Conservation (phyloP, 2,113 vertebrate species). For the Aspiorhynchus laticeps region DNA sequence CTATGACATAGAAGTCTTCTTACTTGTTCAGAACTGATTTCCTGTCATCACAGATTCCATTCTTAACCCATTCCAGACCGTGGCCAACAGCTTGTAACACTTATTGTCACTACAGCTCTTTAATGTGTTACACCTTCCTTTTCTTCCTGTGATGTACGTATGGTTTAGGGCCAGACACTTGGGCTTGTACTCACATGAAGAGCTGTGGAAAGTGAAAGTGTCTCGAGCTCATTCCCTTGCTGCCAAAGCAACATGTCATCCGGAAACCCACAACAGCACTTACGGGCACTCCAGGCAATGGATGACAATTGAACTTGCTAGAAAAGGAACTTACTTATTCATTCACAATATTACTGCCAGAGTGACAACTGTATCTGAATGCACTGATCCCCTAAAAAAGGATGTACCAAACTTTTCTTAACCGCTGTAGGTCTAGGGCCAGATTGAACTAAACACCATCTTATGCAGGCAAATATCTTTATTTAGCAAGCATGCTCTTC, state of each 20-base stretch:
- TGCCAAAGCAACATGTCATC: constrained; percentile 9
- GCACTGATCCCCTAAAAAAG: no score
- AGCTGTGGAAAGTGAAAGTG: not conserved
- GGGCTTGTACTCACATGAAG: not conserved
- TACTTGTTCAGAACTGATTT: not conserved
- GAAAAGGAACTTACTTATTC: not conserved
- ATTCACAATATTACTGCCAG: not conserved
- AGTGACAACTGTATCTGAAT: no score
- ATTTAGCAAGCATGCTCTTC: no score
- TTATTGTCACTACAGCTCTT: no score
- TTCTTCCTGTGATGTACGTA: not conserved
- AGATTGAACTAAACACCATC: no score
- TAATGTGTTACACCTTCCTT: not conserved
- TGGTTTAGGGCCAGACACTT: not conserved
- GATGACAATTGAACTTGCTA: not conserved
- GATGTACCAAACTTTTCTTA: no score
- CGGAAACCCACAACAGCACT: not conserved
- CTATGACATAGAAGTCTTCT: not conserved
- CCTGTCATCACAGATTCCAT: not conserved
- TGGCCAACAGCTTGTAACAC: not conserved
- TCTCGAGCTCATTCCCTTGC: not conserved
- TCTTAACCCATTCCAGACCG: not conserved
- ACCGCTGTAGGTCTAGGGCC: no score
- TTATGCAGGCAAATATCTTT: no score
- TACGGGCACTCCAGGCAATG: not conserved